Evolutionary conservation across 2,797 vertebrate species (phyloP), one percentile per base, ranked within the genome.

Genomic region (Hoplostethus atlanticus): DNA sequence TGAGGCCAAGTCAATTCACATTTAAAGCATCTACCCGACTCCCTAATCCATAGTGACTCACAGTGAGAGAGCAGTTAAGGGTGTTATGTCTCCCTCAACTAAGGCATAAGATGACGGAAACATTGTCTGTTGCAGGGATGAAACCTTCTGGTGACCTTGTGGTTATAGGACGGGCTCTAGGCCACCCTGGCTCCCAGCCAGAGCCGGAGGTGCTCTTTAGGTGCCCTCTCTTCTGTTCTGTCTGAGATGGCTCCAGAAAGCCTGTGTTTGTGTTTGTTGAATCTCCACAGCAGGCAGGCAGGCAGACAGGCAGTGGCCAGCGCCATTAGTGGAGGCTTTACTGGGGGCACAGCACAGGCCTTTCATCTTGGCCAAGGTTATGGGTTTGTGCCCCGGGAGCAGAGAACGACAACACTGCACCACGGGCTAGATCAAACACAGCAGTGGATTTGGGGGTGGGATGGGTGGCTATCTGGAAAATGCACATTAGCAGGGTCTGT

Each of bases 281-380:
- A 85, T 74, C 66, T 42, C 69, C 73, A 57, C 86, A 89, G 85
- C 85, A 89, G 87, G 34, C 50, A 54, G 62, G 71, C 57, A 84
- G 87, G 21, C 21, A 21, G 21, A 21, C 21, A 21, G 21, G 87
- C 84, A 60, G 77, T 6, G 55, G 79, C 79, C 30, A 11, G 70
- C 78, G 67, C 88, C 84, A 84, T 83, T 76, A 90, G 88, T 73
- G 76, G 64, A 59, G 76, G 79, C 85, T 89, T 91, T 88, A 90
- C 85, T 78, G 85, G 83, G 86, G 85, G 81, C 86, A 91, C 76
- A 71, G 73, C 63, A 5, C n/a, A 48, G 70, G 56, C 78, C 92
- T 91, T 92, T 92, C 85, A 93, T 93, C 85, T 93, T 11, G 51
- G 76, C 79, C 77, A 81, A 88, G 91, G 91, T 93, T 89, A 92